phyloP scores from a whole-genome alignment of 2,797 vertebrate species.

The Danionella dracula region DNA sequence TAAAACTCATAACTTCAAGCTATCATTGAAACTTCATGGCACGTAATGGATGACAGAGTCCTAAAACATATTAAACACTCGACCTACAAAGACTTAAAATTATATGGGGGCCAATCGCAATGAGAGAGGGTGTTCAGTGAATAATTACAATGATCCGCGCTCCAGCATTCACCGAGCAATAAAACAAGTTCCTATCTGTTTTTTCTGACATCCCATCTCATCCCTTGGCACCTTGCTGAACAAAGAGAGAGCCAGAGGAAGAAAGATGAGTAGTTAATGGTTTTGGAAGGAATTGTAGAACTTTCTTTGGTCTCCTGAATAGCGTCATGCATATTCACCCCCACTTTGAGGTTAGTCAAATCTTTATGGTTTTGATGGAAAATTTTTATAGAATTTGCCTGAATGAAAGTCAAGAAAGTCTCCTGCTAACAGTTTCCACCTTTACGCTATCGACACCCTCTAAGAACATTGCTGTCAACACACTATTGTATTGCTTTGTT shows the following conservation, averaged over 20 bases:
- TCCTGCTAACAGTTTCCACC: too few species aligned
- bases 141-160: constrained; percentile 64
- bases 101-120: constrained; percentile 50
- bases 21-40: constrained; percentile 56
- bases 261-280: constrained; percentile 16
- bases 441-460: too few species aligned
- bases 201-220: constrained; percentile 66
- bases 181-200: constrained; percentile 68
- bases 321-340: too few species aligned
- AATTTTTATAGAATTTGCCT: too few species aligned
- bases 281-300: too few species aligned
- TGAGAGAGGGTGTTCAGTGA: constrained; percentile 57
- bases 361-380: too few species aligned
- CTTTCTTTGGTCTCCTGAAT: too few species aligned
- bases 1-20: constrained; percentile 53
- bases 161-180: constrained; percentile 55
- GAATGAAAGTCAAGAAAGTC: too few species aligned
- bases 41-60: constrained; percentile 51
- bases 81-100: constrained; percentile 55
- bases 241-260: constrained; percentile 36
- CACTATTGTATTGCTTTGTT: too few species aligned
- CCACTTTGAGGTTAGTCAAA: too few species aligned
- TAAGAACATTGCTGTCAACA: too few species aligned
- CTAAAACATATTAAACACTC: constrained; percentile 59
- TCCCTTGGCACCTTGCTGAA: constrained; percentile 60